Conservation (phyloP, 2,797 vertebrate genomes). For the Pangasius mekongensis region DNA sequence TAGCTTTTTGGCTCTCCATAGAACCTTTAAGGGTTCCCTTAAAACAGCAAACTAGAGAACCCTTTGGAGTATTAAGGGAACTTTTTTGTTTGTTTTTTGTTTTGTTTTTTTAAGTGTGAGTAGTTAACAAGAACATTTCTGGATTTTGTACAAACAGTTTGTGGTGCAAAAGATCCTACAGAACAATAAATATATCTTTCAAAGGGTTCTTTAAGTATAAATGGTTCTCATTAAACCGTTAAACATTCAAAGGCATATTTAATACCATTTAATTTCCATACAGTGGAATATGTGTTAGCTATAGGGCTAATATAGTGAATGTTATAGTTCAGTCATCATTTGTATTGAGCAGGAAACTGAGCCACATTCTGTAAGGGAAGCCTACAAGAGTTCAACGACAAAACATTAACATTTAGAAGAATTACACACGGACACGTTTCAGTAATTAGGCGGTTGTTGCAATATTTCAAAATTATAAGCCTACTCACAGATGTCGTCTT, state of each 20-base stretch:
- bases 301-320: not conserved
- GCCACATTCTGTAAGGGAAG: not conserved
- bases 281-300: not conserved
- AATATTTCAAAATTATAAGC: not conserved
- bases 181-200: not conserved
- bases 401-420: not conserved
- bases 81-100: no score
- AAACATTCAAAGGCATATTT: not conserved
- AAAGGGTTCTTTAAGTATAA: not conserved
- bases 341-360: not conserved
- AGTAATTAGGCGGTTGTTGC: not conserved
- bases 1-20: not conserved
- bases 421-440: not conserved
- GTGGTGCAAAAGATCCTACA: not conserved
- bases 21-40: not conserved
- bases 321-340: not conserved
- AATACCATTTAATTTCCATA: not conserved
- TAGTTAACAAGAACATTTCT: not conserved
- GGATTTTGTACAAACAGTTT: not conserved
- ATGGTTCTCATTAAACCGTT: not conserved
- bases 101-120: not conserved
- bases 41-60: not conserved
- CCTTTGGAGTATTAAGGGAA: not conserved
- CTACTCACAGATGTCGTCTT: constrained; percentile 75
- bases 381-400: not conserved